Evolutionary conservation across 2,797 vertebrate genomes (phyloP), one percentile per base, ranked within the genome.

Genomic region (Fringilla coelebs): DNA sequence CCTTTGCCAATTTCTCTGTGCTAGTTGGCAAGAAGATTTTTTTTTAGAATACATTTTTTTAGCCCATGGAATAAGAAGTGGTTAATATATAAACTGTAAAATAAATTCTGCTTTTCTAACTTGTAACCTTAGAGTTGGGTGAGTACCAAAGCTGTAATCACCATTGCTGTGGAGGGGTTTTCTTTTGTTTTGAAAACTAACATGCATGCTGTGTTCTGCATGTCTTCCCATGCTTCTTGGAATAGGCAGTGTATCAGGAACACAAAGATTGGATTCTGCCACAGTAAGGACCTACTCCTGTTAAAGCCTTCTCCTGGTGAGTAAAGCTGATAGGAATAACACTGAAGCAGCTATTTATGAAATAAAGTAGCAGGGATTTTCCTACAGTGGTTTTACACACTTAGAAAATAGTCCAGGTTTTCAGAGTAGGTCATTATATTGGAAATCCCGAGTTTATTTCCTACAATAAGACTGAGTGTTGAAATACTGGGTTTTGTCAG

Each of bases 221-320:
- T 98, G 99, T 98, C 96, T 98, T 98, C 95, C 96, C 78, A 29
- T 98, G 96, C 97, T 96, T 94, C 97, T 96, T 97, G 93, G 96
- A 97, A 77, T 98, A 99, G 99, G 99, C 97, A 98, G 97, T 98
- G 98, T 98, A 97, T 98, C 98, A 97, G 98, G 98, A 96, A 98
- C 99, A 97, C 99, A 99, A 98, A 99, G 99, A 98, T 97, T 99
- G 99, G 99, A 99, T 97, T 98, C 99, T 93, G 98, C 99, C 94
- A 98, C 99, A 92, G 98, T 99, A 98, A 99, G 99, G 98, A 99
- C 99, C 96, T 99, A 99, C 98, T 99, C 99, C 98, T 99, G 99
- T 98, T 99, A 99, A 99, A 98, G 97, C 96, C 92, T 78, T 96
- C 96, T 96, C 88, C 75, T 89, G 98, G 98, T 98, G 97, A 98